phyloP scores from a whole-genome alignment of 2,113 vertebrate genomes.

The Saguinus midas region DNA sequence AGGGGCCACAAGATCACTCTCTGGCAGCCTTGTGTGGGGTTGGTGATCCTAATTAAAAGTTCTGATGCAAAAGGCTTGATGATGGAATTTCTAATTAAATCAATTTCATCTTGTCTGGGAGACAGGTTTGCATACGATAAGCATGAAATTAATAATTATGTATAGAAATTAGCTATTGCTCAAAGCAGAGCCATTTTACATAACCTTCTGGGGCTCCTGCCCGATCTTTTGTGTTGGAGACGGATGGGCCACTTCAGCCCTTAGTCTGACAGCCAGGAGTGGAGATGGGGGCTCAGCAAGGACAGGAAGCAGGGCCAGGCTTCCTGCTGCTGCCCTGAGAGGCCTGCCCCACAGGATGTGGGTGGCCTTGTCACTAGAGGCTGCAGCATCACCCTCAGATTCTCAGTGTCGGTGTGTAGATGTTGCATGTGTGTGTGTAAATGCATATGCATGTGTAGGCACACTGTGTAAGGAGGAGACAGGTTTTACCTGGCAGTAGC shows the following conservation, averaged over 20 bases:
- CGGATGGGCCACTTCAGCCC: conserved; percentile 8
- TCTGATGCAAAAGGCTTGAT: conserved; percentile 79
- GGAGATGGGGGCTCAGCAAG: fast-evolving
- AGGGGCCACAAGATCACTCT: background rate
- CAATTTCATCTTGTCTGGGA: conserved; percentile 82
- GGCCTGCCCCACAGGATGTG: fast-evolving
- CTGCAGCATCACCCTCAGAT: background rate
- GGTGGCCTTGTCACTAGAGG: background rate
- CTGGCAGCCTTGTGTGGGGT: conserved; percentile 59
- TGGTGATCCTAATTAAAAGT: conserved; percentile 82
- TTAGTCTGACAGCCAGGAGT: background rate
- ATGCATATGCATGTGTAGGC: fast-evolving
- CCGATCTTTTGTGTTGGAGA: conserved; percentile 16
- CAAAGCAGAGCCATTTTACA: conserved; percentile 49
- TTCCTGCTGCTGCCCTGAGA: background rate
- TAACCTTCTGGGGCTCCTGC: background rate
- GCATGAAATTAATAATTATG: conserved; percentile 84
- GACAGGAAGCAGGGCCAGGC: too few relatives aligned
- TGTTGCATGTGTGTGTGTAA: too few relatives aligned
- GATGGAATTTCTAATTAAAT: conserved; percentile 87
- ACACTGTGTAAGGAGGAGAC: background rate
- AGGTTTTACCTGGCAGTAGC: background rate
- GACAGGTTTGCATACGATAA: conserved; percentile 81
- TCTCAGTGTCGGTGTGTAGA: background rate
- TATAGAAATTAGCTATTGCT: conserved; percentile 77